Evolutionary conservation across 1,140 invertebrate genomes (phyloP).

Genomic region (Delia radicum): DNA sequence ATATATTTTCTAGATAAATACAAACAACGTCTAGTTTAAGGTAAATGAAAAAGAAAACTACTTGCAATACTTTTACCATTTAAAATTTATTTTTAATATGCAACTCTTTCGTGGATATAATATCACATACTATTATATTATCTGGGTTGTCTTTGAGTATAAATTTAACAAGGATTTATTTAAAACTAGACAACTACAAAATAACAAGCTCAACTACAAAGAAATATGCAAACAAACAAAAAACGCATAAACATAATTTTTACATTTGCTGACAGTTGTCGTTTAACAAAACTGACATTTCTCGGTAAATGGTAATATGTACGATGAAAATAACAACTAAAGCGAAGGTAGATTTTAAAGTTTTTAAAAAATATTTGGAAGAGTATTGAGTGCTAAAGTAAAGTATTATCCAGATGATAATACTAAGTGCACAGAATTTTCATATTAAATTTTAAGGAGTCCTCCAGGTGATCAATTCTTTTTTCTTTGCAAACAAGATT

Average conservation of each 20-base stretch:
- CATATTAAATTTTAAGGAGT: too few species aligned
- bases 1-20: background rate
- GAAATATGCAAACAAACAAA: background rate
- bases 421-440: too few species aligned
- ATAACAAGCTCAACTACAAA: background rate
- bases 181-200: conserved; percentile 1
- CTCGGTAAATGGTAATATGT: background rate
- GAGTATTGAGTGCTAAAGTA: too few species aligned
- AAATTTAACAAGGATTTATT: background rate
- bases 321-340: background rate
- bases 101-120: background rate
- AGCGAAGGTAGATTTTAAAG: too few species aligned
- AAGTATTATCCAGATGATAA: too few species aligned
- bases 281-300: conserved; percentile 15
- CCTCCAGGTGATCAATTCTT: too few species aligned
- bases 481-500: too few species aligned
- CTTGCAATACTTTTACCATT: background rate
- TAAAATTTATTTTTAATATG: background rate
- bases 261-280: conserved; percentile 17
- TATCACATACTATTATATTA: background rate
- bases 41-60: background rate
- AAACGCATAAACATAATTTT: conserved; percentile 16
- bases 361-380: too few species aligned
- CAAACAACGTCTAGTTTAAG: background rate
- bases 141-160: background rate